phyloP scores from a whole-genome alignment of 2,113 vertebrate species.

The Cinclus mexicanus region DNA sequence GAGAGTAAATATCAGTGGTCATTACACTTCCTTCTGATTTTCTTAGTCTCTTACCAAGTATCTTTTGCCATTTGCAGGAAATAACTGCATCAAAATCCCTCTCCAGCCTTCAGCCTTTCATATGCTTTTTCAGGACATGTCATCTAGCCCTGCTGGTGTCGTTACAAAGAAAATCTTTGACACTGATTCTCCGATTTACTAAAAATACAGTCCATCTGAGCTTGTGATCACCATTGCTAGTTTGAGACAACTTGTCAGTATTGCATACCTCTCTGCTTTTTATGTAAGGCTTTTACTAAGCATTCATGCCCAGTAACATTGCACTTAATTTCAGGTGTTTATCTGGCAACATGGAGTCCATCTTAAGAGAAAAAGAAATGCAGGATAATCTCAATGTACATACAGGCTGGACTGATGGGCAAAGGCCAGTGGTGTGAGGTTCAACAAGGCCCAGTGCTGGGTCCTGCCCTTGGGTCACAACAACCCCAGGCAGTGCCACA shows the following conservation, averaged over 20 bases:
- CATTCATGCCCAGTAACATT: background rate
- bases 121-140: background rate
- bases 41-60: background rate
- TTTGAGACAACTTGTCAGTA: background rate
- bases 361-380: background rate
- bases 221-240: background rate
- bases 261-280: background rate
- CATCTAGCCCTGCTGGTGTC: background rate
- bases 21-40: background rate
- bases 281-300: background rate
- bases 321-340: background rate
- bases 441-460: background rate
- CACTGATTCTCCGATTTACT: background rate
- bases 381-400: background rate
- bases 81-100: background rate
- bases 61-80: background rate
- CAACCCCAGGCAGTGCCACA: background rate
- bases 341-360: background rate
- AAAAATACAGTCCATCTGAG: background rate
- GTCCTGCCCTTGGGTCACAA: background rate
- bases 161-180: background rate
- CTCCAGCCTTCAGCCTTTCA: background rate
- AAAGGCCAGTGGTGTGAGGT: fast-evolving
- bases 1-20: background rate
- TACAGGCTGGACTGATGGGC: fast-evolving